These are phyloP conservation scores for Drosophila histrio DNA, from an alignment of 2,888 invertebrate species.

Conservation along the genomic window DNA sequence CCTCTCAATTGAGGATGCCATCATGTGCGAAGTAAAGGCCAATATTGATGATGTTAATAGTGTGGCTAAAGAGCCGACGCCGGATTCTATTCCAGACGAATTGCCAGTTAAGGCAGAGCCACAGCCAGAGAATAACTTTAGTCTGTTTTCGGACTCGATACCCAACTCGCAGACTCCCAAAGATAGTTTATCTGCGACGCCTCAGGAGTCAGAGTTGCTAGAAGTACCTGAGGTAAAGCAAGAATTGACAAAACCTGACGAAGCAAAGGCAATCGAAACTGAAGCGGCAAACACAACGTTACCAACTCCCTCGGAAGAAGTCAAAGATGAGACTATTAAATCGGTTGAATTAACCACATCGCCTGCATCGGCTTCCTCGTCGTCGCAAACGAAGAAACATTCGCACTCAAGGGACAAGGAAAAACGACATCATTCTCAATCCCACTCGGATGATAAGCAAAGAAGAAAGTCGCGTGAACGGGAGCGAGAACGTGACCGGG, in stretches of 20 bases:
- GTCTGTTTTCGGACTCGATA: conserved; percentile 15
- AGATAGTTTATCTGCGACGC: background rate
- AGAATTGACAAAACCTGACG: conserved; percentile 4
- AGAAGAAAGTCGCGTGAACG: conserved; percentile 52
- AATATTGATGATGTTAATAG: conserved; percentile 44
- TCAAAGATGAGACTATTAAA: conserved; percentile 42
- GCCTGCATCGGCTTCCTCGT: conserved; percentile 64
- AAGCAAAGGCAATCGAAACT: background rate
- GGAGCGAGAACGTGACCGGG: conserved; percentile 50
- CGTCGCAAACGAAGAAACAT: conserved; percentile 77
- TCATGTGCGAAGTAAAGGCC: conserved; percentile 65
- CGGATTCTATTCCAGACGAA: background rate
- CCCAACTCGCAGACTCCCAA: conserved; percentile 5
- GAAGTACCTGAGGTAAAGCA: conserved; percentile 19
- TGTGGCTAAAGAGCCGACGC: conserved; percentile 22
- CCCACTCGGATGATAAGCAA: conserved; percentile 54
- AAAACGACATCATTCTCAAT: conserved; percentile 41
- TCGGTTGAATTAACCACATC: conserved; percentile 43
- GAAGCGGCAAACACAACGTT: background rate
- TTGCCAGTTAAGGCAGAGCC: conserved; percentile 7
- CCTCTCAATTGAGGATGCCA: conserved; percentile 63
- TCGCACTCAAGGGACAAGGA: conserved; percentile 49
- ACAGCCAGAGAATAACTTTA: conserved; percentile 20
- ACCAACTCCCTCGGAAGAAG: conserved; percentile 2
- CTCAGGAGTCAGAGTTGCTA: background rate